Conservation (phyloP, 2,113 vertebrate genomes). For the Calidris pugnax region DNA sequence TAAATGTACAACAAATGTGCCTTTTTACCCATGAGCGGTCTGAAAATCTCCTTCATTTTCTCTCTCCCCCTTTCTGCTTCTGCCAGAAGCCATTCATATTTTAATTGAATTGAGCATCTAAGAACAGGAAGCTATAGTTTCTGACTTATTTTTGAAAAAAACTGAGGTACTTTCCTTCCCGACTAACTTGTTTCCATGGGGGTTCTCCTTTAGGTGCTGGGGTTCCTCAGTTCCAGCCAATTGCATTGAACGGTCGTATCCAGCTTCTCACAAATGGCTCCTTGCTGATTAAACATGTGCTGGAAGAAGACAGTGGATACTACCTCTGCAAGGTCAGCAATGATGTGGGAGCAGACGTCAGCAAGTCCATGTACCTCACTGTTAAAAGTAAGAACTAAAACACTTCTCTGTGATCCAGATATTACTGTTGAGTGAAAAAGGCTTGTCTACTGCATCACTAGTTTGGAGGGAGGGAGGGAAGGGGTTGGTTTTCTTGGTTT, state of each 20-base stretch:
- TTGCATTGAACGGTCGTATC: conserved; percentile 91
- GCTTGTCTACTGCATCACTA: not conserved
- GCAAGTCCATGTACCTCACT: conserved; percentile 99
- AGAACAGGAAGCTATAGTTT: not conserved
- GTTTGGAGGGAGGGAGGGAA: not conserved
- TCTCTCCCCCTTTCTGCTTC: not conserved
- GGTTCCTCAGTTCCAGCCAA: conserved; percentile 97
- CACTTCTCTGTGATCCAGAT: conserved; percentile 66
- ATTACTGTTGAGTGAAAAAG: conserved; percentile 19
- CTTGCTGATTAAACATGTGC: conserved; percentile 94
- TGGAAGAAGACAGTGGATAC: conserved; percentile 97
- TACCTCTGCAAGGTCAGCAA: conserved; percentile 99
- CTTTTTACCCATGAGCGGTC: conserved; percentile 46
- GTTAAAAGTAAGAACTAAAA: conserved; percentile 95
- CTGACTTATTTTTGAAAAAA: not conserved
- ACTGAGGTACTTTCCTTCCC: not conserved
- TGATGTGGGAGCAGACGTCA: conserved; percentile 99
- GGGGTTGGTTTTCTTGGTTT: not conserved
- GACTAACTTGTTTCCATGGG: not conserved
- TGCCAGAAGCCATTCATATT: not conserved
- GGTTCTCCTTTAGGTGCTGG: conserved; percentile 82
- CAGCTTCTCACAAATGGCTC: conserved; percentile 95
- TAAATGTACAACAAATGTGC: conserved; percentile 62
- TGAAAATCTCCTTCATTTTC: not conserved
- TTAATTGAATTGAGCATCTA: not conserved